Evolutionary conservation across 2,888 invertebrate genomes (phyloP).

Genomic region (Protophormia terraenovae): DNA sequence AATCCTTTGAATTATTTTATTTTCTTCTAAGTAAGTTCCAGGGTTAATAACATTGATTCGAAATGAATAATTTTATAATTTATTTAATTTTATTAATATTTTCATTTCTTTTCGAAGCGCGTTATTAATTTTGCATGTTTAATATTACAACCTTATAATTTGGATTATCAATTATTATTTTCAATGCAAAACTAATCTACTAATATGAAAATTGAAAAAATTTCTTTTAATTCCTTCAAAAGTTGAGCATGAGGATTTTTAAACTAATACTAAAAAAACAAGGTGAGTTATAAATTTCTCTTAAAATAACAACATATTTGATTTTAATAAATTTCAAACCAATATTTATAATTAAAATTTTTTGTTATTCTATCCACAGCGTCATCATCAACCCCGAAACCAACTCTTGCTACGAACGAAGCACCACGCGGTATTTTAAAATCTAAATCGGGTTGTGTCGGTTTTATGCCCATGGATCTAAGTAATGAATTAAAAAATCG

Average conservation of each 20-base stretch:
- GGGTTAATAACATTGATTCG: too few relatives aligned
- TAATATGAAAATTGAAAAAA: slow-evolving; percentile 11
- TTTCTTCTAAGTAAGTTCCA: too few relatives aligned
- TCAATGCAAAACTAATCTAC: background rate
- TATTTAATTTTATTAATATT: background rate
- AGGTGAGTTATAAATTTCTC: slow-evolving; percentile 24
- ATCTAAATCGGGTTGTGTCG: slow-evolving; percentile 76
- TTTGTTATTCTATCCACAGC: slow-evolving; percentile 17
- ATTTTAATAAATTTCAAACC: background rate
- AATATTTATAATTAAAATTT: background rate
- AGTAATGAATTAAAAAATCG: slow-evolving; percentile 81
- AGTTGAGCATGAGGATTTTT: slow-evolving; percentile 57
- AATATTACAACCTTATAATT: background rate
- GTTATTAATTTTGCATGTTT: slow-evolving; percentile 45
- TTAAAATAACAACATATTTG: background rate
- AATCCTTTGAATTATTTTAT: too few relatives aligned
- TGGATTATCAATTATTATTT: background rate
- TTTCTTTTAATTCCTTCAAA: slow-evolving; percentile 22
- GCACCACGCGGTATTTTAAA: slow-evolving; percentile 77
- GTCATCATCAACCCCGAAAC: slow-evolving; percentile 57
- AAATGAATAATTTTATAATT: background rate
- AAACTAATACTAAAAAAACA: slow-evolving; percentile 9
- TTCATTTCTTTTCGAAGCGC: background rate
- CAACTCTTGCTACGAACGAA: slow-evolving; percentile 68
- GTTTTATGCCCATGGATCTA: slow-evolving; percentile 79